These are phyloP conservation scores for Psettodes erumei DNA, from an alignment of 2,113 vertebrate genomes.

Conservation along the genomic window DNA sequence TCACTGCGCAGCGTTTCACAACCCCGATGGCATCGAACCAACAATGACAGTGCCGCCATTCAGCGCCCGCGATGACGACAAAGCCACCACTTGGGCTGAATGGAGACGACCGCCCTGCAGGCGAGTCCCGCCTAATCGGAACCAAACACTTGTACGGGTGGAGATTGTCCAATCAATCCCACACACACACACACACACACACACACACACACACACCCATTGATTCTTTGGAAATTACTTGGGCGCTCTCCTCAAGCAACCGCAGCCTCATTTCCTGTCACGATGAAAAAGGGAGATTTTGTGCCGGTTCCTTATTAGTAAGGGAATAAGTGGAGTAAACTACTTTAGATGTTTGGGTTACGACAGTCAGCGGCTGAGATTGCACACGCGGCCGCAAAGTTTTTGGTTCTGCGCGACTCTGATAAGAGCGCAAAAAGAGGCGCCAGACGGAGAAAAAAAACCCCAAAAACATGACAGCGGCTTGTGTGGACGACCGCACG, in stretches of 20 bases:
- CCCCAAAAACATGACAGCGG: background rate
- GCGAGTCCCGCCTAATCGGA: slow-evolving; percentile 31
- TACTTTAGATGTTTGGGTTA: slow-evolving; percentile 4
- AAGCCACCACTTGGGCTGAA: slow-evolving; percentile 17
- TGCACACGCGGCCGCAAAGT: too few species aligned
- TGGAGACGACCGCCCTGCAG: slow-evolving; percentile 16
- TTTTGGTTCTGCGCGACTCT: slow-evolving; percentile 33
- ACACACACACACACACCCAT: slow-evolving; percentile 30
- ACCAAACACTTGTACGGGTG: slow-evolving; percentile 44
- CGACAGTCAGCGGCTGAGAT: slow-evolving; percentile 39
- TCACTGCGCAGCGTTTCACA: slow-evolving; percentile 6
- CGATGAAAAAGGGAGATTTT: slow-evolving; percentile 44
- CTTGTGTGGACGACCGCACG: background rate
- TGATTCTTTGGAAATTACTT: slow-evolving; percentile 40
- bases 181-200: too few species aligned
- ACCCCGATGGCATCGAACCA: slow-evolving; percentile 27
- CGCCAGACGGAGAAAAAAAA: background rate
- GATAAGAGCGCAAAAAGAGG: slow-evolving; percentile 17
- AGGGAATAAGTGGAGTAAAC: slow-evolving; percentile 30
- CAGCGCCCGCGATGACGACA: slow-evolving; percentile 6
- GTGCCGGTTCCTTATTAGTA: slow-evolving; percentile 5
- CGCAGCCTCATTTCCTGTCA: slow-evolving; percentile 36
- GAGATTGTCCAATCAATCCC: slow-evolving; percentile 44
- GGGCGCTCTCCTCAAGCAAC: slow-evolving; percentile 16
- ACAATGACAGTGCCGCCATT: slow-evolving; percentile 1